phyloP scores from a whole-genome alignment of 2,797 vertebrate species.

The Pantherophis vulpinus region DNA sequence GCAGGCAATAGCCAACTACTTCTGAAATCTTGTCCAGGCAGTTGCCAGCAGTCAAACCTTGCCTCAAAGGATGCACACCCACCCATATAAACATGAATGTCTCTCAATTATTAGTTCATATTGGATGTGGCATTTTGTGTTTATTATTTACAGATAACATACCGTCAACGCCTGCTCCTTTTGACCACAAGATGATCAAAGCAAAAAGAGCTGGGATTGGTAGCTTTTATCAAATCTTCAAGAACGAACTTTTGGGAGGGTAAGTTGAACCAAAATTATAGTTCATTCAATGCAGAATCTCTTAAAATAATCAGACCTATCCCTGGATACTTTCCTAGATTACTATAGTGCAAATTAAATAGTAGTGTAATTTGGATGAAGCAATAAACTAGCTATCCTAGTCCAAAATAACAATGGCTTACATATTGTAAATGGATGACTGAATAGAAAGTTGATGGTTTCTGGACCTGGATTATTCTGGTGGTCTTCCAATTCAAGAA shows the following conservation, averaged over 20 bases:
- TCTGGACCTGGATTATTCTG: background rate
- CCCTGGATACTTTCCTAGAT: background rate
- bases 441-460: background rate
- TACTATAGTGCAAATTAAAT: background rate
- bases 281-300: background rate
- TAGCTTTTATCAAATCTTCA: constrained; percentile 84
- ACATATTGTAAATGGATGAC: background rate
- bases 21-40: background rate
- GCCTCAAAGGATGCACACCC: background rate
- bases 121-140: background rate
- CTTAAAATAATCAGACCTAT: background rate
- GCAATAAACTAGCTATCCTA: background rate
- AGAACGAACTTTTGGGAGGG: constrained; percentile 89
- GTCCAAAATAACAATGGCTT: background rate
- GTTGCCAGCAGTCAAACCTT: background rate
- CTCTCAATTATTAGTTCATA: background rate
- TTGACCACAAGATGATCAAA: constrained; percentile 89
- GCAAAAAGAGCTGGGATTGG: constrained; percentile 83
- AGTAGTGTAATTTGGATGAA: background rate
- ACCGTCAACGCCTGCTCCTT: constrained; percentile 84
- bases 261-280: constrained; percentile 70
- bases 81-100: background rate
- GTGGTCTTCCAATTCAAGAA: background rate
- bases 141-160: constrained; percentile 73
- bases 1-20: background rate